phyloP scores from a whole-genome alignment of 1,140 invertebrate genomes.

The Penaeus indicus region DNA sequence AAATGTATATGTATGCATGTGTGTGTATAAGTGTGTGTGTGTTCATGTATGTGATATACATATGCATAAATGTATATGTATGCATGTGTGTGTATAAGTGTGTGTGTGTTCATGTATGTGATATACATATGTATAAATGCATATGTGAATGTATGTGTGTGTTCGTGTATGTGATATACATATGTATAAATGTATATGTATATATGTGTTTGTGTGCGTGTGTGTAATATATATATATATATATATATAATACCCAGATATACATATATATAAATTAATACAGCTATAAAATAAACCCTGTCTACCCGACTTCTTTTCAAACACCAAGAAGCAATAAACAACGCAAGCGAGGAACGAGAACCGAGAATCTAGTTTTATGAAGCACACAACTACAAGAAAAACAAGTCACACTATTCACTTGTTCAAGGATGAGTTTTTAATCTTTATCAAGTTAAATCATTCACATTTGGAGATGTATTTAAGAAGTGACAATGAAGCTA shows the following conservation, averaged over 20 bases:
- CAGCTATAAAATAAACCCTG: neutral
- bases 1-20: neutral
- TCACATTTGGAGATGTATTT: no score
- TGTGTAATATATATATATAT: constrained; percentile 11
- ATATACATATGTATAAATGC: no score
- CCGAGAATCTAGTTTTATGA: no score
- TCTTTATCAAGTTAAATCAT: no score
- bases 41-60: neutral
- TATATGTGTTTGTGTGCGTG: neutral
- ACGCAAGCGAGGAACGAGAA: no score
- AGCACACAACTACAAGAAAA: no score
- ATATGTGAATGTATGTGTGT: neutral
- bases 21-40: constrained; percentile 4
- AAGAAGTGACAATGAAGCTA: no score
- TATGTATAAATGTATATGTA: neutral
- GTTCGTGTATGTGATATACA: neutral
- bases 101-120: neutral
- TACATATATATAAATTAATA: constrained; percentile 27
- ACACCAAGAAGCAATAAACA: neutral
- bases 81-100: neutral
- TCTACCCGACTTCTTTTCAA: no score
- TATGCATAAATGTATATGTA: neutral
- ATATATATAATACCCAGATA: constrained; percentile 21
- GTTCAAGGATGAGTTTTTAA: no score
- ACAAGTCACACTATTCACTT: no score